These are phyloP conservation scores for Hestina assimilis DNA, from an alignment of 1,140 invertebrate genomes.

Conservation along the genomic window DNA sequence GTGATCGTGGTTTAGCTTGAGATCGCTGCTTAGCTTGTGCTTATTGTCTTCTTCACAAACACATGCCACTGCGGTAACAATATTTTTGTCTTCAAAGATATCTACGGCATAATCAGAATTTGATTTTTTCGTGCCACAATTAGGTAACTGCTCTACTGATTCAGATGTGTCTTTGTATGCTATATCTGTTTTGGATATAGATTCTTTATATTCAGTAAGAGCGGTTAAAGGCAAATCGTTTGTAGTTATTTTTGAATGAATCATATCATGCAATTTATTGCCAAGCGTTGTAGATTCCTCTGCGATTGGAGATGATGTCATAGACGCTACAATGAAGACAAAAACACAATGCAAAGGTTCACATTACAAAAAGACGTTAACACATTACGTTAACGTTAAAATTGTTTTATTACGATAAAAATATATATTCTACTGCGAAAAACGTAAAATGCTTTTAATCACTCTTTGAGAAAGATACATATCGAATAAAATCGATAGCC, in stretches of 20 bases:
- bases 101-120: slow-evolving; percentile 43
- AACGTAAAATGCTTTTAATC: no score
- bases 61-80: slow-evolving; percentile 46
- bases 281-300: slow-evolving; percentile 48
- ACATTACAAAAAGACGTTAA: no score
- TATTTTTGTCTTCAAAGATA: slow-evolving; percentile 51
- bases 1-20: no score
- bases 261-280: slow-evolving; percentile 46
- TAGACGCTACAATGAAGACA: slow-evolving; percentile 36
- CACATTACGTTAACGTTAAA: no score
- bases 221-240: slow-evolving; percentile 22
- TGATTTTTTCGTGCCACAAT: slow-evolving; percentile 29
- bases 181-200: slow-evolving; percentile 20
- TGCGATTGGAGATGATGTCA: slow-evolving; percentile 34
- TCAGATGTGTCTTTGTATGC: slow-evolving; percentile 15
- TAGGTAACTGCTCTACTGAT: slow-evolving; percentile 17
- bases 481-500: no score
- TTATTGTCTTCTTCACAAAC: slow-evolving; percentile 27
- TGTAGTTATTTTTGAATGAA: slow-evolving; percentile 41
- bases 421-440: no score
- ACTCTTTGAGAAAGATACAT: no score
- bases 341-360: neutral
- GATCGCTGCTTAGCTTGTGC: slow-evolving; percentile 12
- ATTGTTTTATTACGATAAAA: no score
- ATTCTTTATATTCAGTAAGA: slow-evolving; percentile 34